Percentiles rank a stretch among this genome's conserved stretches.
Evolutionary conservation across 2,797 vertebrate genomes (phyloP).

Genomic region (Rhinichthys osculus): DNA sequence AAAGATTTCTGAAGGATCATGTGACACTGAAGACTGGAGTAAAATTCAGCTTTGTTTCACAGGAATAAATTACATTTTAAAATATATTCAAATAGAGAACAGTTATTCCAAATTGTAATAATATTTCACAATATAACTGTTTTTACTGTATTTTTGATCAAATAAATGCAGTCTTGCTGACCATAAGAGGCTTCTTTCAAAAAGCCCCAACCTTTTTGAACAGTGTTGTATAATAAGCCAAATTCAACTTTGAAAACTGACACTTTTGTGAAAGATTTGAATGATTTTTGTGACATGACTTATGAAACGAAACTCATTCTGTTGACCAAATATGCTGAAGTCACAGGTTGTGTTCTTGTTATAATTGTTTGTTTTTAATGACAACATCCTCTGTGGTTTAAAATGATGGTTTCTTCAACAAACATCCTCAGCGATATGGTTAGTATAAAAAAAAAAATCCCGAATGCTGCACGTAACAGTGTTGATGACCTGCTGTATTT

Average conservation of each 20-base stretch:
- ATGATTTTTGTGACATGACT: neutral
- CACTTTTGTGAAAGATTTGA: neutral
- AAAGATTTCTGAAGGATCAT: neutral
- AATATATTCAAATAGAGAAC: neutral
- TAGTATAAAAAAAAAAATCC: neutral
- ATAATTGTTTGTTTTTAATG: conserved; percentile 20
- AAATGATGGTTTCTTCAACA: conserved; percentile 12
- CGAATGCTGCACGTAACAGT: neutral
- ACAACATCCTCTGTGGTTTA: conserved; percentile 16
- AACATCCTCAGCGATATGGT: neutral
- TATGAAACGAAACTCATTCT: neutral
- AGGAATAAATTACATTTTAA: neutral
- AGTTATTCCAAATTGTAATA: neutral
- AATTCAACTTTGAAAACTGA: too few relatives aligned
- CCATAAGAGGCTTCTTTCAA: neutral
- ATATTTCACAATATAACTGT: neutral
- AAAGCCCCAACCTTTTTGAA: neutral
- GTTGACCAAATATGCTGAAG: conserved; percentile 35
- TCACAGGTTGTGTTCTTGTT: conserved; percentile 22
- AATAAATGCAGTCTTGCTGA: neutral
- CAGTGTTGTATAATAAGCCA: neutral
- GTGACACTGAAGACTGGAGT: neutral
- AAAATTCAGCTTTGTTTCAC: neutral
- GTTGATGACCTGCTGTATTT: neutral
- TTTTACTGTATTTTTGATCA: neutral